These are phyloP conservation scores for Glomeris maerens DNA, from an alignment of 1,140 invertebrate species.

Conservation along the genomic window DNA sequence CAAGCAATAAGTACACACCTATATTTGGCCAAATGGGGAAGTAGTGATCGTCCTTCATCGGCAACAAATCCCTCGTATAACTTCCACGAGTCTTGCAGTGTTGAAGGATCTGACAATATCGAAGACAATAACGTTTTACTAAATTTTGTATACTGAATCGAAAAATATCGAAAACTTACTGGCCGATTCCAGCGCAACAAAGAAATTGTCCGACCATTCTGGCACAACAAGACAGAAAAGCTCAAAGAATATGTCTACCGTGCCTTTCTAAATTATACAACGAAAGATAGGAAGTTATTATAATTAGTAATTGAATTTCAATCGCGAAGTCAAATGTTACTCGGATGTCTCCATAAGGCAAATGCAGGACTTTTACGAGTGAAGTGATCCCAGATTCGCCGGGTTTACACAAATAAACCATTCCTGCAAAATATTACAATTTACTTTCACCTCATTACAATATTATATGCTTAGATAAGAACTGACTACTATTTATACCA, in stretches of 20 bases:
- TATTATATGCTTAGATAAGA: slow-evolving; percentile 74
- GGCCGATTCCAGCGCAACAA: slow-evolving; percentile 65
- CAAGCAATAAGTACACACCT: no score
- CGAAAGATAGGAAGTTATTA: background rate
- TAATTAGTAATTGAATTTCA: background rate
- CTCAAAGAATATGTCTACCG: slow-evolving; percentile 81
- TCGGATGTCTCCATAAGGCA: slow-evolving; percentile 73
- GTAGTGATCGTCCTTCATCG: slow-evolving; percentile 63
- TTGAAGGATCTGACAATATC: slow-evolving; percentile 48
- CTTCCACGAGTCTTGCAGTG: slow-evolving; percentile 61
- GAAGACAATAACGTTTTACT: background rate
- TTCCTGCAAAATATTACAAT: slow-evolving; percentile 22
- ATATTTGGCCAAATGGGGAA: slow-evolving; percentile 62
- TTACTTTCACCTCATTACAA: slow-evolving; percentile 32
- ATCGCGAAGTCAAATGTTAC: slow-evolving; percentile 40
- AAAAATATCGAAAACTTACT: slow-evolving; percentile 21
- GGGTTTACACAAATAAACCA: slow-evolving; percentile 31
- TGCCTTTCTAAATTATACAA: slow-evolving; percentile 51
- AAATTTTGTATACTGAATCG: background rate
- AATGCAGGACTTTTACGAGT: slow-evolving; percentile 69
- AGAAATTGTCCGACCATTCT: slow-evolving; percentile 80
- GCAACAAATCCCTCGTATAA: slow-evolving; percentile 83
- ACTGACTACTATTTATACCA: no score
- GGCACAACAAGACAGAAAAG: slow-evolving; percentile 67
- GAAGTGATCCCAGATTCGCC: slow-evolving; percentile 47